Conservation (phyloP, 2,888 invertebrate species). For the Limnephilus auricula region DNA sequence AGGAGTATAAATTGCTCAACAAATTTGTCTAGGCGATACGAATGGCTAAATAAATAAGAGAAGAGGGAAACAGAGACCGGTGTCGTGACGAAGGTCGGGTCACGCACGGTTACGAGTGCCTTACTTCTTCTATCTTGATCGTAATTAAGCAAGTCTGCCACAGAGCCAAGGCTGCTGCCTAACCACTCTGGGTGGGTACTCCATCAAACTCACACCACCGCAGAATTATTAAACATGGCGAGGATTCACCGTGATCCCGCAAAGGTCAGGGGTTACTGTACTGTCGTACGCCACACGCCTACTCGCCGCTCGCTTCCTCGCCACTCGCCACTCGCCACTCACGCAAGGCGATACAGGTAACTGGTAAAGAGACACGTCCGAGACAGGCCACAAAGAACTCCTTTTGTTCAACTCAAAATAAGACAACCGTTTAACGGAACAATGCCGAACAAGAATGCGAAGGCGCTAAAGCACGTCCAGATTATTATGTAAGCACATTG, state of each 20-base stretch:
- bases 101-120: constrained; percentile 46
- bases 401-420: background rate
- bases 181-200: background rate
- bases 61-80: constrained; percentile 26
- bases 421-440: background rate
- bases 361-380: background rate
- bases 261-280: constrained; percentile 2
- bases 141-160: constrained; percentile 46
- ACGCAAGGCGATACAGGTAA: background rate
- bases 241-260: background rate
- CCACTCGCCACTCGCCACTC: background rate
- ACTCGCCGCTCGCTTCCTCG: background rate
- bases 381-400: background rate
- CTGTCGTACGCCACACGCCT: background rate
- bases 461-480: background rate
- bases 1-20: constrained; percentile 50
- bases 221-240: background rate
- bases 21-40: constrained; percentile 55
- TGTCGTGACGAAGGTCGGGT: constrained; percentile 45
- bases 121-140: constrained; percentile 45
- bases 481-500: background rate
- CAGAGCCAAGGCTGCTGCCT: background rate
- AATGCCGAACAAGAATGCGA: background rate
- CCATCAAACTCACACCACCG: constrained; percentile 26
- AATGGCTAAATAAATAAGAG: constrained; percentile 39